These are phyloP conservation scores for Eulemur macaco DNA, from an alignment of 2,113 vertebrate species.

Conservation along the genomic window DNA sequence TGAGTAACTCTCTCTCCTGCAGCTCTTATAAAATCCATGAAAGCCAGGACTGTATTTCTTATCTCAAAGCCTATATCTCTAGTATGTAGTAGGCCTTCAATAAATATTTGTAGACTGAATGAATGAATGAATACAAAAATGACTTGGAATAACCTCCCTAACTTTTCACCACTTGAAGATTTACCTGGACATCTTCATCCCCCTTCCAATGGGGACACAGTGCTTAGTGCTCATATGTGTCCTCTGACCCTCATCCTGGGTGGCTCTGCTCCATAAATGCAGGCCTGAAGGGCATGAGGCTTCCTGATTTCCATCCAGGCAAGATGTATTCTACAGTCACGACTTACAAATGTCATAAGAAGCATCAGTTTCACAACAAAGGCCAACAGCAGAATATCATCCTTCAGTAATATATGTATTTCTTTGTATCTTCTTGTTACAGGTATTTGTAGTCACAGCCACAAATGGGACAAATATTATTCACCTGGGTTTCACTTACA, in stretches of 20 bases:
- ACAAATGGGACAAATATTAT: neutral
- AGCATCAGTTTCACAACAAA: neutral
- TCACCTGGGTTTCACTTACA: neutral
- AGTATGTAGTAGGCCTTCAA: neutral
- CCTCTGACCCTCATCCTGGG: neutral
- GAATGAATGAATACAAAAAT: neutral
- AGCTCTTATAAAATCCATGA: neutral
- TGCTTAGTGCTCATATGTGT: neutral
- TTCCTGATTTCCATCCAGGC: neutral
- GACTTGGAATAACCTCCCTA: neutral
- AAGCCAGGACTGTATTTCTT: neutral
- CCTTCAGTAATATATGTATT: neutral
- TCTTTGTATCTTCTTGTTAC: neutral
- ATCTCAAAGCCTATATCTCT: neutral
- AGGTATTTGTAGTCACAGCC: neutral
- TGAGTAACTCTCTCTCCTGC: neutral
- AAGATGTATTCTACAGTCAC: neutral
- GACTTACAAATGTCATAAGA: neutral
- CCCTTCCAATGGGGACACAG: neutral
- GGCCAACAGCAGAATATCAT: neutral
- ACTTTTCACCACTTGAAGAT: neutral
- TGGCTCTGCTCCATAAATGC: neutral
- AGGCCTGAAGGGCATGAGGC: neutral
- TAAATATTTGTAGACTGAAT: neutral
- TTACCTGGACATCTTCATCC: neutral